Evolutionary conservation across 2,113 vertebrate species (phyloP).

Genomic region (Brienomyrus brachyistius): DNA sequence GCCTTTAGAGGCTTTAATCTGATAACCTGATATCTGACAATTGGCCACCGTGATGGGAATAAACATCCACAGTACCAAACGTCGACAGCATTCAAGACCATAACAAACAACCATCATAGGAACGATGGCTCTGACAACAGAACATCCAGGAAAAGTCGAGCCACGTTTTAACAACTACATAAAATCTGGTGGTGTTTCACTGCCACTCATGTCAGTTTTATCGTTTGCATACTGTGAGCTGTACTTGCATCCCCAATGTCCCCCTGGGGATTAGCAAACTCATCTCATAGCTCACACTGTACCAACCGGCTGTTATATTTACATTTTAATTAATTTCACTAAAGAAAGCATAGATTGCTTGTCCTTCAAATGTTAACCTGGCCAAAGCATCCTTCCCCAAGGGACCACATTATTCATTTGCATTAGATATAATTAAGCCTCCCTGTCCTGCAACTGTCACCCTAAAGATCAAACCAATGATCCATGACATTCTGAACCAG

Average conservation of each 20-base stretch:
- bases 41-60: background rate
- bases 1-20: background rate
- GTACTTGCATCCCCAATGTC: background rate
- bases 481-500: background rate
- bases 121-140: background rate
- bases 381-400: background rate
- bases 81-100: background rate
- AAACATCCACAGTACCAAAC: background rate
- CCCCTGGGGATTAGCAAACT: background rate
- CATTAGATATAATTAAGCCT: background rate
- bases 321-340: slow-evolving; percentile 7
- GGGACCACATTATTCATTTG: background rate
- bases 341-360: background rate
- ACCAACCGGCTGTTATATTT: background rate
- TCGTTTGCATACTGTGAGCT: background rate
- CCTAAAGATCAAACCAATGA: background rate
- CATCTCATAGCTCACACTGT: background rate
- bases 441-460: background rate
- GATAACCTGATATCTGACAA: background rate
- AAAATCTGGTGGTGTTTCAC: background rate
- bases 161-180: background rate
- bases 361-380: slow-evolving; percentile 4
- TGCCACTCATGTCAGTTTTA: background rate
- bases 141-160: background rate
- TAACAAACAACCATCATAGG: background rate